Percentiles rank a stretch among this genome's conserved stretches.
Evolutionary conservation across 1,140 invertebrate species (phyloP).

Genomic region (Lepidurus packardi): DNA sequence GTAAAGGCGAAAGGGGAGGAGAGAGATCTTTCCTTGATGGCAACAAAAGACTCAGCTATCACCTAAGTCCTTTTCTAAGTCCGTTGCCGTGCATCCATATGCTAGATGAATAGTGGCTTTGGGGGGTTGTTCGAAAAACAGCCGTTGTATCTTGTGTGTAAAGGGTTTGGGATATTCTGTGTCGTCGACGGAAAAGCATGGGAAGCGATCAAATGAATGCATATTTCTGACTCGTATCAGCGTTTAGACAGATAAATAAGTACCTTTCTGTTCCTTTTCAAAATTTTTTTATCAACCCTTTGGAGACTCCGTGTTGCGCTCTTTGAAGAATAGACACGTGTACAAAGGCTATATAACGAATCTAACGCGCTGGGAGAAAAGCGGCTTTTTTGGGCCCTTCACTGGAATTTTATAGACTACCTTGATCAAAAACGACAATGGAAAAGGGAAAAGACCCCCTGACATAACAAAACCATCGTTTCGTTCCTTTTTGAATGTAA

Average conservation of each 20-base stretch:
- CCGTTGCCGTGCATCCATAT: no score
- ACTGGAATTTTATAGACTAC: background rate
- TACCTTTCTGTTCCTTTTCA: background rate
- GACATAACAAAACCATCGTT: background rate
- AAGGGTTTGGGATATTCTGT: no score
- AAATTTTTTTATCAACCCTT: background rate
- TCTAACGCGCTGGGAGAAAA: background rate
- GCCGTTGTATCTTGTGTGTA: no score
- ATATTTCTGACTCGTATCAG: background rate
- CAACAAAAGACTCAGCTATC: no score
- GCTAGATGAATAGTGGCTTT: no score
- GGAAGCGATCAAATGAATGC: no score
- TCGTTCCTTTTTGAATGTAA: background rate
- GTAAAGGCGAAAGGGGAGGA: background rate
- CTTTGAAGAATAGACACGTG: no score
- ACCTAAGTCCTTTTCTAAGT: no score
- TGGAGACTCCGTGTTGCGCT: background rate
- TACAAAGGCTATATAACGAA: background rate
- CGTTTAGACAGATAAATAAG: background rate
- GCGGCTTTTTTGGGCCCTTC: background rate
- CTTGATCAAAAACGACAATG: background rate
- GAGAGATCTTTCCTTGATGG: no score
- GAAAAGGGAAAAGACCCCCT: background rate
- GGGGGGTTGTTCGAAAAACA: no score
- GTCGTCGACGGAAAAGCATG: no score